These are phyloP conservation scores for Umimayanthus kanabou DNA, from an alignment of 92 coral and sea anemone genomes.

Conservation along the genomic window DNA sequence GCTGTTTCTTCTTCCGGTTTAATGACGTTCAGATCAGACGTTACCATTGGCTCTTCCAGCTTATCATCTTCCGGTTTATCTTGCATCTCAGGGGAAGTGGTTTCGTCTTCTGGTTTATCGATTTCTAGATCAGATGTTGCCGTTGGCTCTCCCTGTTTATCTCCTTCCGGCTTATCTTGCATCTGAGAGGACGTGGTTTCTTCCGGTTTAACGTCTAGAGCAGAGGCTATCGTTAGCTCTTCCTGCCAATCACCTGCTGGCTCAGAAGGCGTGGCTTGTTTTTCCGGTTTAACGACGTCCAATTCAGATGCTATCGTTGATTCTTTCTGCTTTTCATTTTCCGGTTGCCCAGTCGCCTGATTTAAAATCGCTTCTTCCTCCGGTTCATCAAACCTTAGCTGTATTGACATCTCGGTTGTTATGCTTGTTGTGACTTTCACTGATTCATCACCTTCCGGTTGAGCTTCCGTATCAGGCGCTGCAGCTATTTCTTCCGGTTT, in stretches of 20 bases:
- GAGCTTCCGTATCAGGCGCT: conserved; percentile 13
- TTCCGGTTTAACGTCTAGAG: not conserved
- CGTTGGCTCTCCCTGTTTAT: not conserved
- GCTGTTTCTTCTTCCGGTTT: conserved; percentile 5
- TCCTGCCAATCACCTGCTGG: not conserved
- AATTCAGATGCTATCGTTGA: not conserved
- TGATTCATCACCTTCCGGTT: not conserved
- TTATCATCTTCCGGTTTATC: not conserved
- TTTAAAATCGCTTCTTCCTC: not conserved
- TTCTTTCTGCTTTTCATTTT: not conserved
- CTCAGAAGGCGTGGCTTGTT: not conserved
- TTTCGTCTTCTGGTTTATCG: not conserved
- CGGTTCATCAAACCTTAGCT: not conserved
- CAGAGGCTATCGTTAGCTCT: not conserved
- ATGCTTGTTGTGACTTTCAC: not conserved
- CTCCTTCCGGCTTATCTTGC: conserved; percentile 2
- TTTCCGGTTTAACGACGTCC: not conserved
- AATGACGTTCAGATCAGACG: not conserved
- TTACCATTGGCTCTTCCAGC: not conserved
- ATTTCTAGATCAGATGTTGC: not conserved
- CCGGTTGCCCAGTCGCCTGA: not conserved
- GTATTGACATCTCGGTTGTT: conserved; percentile 1
- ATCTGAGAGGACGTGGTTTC: not conserved
- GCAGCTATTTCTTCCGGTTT: not conserved
- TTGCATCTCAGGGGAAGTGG: not conserved